Evolutionary conservation across 2,113 vertebrate genomes (phyloP).

Genomic region (Melierax canorus): DNA sequence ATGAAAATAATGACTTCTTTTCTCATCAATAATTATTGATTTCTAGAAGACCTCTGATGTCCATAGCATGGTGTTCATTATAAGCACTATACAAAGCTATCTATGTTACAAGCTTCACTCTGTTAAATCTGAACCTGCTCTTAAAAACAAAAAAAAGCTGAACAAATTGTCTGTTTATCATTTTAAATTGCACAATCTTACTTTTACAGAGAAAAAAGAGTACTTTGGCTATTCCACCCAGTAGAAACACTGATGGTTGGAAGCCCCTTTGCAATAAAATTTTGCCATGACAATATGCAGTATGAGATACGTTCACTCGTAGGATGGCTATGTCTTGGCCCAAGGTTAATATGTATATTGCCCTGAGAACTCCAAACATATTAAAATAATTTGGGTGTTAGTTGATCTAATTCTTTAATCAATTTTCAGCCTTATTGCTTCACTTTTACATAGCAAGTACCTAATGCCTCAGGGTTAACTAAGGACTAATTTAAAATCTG

Average conservation of each 20-base stretch:
- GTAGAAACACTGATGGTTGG: background rate
- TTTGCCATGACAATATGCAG: background rate
- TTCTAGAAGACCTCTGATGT: background rate
- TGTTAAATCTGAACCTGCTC: background rate
- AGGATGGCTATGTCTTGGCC: background rate
- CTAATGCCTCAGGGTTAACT: background rate
- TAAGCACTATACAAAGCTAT: background rate
- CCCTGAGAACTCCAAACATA: background rate
- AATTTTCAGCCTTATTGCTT: background rate
- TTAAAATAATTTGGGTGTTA: background rate
- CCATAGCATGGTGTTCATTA: background rate
- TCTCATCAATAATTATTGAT: slow-evolving; percentile 7
- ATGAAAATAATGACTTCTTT: background rate
- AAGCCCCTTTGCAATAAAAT: background rate
- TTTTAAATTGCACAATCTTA: background rate
- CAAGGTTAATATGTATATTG: background rate
- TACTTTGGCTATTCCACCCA: background rate
- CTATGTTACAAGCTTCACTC: background rate
- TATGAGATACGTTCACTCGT: background rate
- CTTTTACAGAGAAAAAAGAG: background rate
- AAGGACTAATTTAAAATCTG: background rate
- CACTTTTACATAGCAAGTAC: background rate
- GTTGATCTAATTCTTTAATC: background rate
- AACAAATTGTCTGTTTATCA: background rate
- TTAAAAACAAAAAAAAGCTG: background rate